These are phyloP conservation scores for Ceratosolen solmsi DNA, from an alignment of 1,140 invertebrate species.

Conservation along the genomic window DNA sequence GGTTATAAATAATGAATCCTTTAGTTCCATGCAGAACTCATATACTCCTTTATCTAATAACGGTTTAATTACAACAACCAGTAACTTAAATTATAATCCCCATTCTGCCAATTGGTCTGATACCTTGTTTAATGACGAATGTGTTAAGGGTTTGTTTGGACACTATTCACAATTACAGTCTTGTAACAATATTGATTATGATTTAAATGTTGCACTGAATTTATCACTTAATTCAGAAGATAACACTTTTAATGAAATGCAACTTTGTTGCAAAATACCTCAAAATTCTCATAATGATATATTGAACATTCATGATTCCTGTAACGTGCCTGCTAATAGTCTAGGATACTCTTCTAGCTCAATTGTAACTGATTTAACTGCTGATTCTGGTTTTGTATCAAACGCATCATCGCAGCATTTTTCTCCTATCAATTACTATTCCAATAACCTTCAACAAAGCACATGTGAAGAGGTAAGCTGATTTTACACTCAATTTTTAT, in stretches of 20 bases:
- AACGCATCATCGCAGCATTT: constrained; percentile 69
- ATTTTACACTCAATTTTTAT: background rate
- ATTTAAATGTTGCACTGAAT: constrained; percentile 65
- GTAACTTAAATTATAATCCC: constrained; percentile 61
- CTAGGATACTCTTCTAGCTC: constrained; percentile 65
- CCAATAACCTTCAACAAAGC: constrained; percentile 60
- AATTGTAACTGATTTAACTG: constrained; percentile 68
- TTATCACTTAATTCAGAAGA: constrained; percentile 61
- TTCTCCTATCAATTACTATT: constrained; percentile 65
- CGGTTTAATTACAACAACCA: constrained; percentile 52
- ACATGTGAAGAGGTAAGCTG: constrained; percentile 59
- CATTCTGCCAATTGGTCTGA: constrained; percentile 66
- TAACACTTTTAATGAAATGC: constrained; percentile 58
- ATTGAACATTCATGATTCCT: constrained; percentile 63
- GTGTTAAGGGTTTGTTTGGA: constrained; percentile 62
- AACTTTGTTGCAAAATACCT: constrained; percentile 60
- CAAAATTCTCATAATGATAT: constrained; percentile 58
- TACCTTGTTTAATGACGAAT: constrained; percentile 54
- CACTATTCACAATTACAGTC: constrained; percentile 62
- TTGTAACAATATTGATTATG: constrained; percentile 64
- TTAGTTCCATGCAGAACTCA: constrained; percentile 17
- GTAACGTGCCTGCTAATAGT: constrained; percentile 56
- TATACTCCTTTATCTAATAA: constrained; percentile 46
- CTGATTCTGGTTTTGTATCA: constrained; percentile 68
- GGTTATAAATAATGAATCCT: constrained; percentile 35